phyloP scores from a whole-genome alignment of 2,888 invertebrate species.

The Chydorus sphaericus region DNA sequence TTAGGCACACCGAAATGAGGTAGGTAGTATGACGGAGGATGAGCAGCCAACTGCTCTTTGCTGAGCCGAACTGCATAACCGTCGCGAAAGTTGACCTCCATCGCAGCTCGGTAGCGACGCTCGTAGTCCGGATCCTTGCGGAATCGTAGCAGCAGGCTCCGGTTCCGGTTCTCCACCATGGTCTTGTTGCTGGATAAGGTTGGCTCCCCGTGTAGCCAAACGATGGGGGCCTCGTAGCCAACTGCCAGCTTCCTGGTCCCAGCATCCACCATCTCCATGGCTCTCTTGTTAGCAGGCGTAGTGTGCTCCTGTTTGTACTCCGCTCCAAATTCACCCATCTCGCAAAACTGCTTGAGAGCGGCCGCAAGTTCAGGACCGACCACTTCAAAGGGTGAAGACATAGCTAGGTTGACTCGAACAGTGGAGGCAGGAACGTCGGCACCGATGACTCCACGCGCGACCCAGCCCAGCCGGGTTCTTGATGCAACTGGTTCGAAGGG shows the following conservation, averaged over 20 bases:
- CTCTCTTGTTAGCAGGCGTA: too few species aligned
- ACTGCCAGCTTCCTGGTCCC: background rate
- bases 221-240: constrained; percentile 17
- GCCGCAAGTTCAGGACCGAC: background rate
- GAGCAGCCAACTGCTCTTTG: background rate
- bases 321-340: constrained; percentile 4
- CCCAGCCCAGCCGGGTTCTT: background rate
- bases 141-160: constrained; percentile 12
- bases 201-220: constrained; percentile 15
- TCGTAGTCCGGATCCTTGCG: constrained; percentile 11
- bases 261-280: too few species aligned
- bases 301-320: background rate
- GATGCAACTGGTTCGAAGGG: background rate
- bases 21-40: constrained; percentile 8
- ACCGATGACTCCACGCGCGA: background rate
- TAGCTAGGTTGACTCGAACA: background rate
- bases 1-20: constrained; percentile 16
- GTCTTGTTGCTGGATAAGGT: constrained; percentile 6
- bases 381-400: too few species aligned
- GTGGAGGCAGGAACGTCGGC: background rate
- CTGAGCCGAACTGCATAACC: constrained; percentile 15
- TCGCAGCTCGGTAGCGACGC: constrained; percentile 12
- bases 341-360: constrained; percentile 1
- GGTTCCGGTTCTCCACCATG: constrained; percentile 13
- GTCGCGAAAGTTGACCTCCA: constrained; percentile 15